Conservation (phyloP, 2,113 vertebrate genomes). For the Indicator maculatus region DNA sequence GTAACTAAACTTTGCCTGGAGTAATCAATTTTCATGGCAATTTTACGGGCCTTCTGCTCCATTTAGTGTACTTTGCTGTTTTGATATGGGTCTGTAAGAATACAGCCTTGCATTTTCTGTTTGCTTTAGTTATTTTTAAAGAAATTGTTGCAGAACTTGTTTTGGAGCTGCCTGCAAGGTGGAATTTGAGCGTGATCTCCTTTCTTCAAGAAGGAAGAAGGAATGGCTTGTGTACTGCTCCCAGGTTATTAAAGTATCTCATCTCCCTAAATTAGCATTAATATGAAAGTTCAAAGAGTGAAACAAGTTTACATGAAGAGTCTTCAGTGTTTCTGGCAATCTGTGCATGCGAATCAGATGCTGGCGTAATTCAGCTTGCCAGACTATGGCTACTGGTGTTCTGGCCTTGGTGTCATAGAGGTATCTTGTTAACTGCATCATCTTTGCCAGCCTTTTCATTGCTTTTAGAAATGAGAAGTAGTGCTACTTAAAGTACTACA, state of each 20-base stretch:
- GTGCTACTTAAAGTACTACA: not conserved
- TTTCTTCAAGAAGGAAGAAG: not conserved
- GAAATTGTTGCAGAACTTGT: not conserved
- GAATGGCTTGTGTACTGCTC: not conserved
- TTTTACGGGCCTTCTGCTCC: slow-evolving; percentile 26
- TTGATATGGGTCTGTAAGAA: not conserved
- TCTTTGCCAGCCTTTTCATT: not conserved
- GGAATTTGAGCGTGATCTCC: not conserved
- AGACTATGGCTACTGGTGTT: not conserved
- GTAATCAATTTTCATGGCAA: slow-evolving; percentile 44
- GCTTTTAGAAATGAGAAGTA: not conserved
- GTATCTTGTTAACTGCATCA: not conserved
- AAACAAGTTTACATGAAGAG: not conserved
- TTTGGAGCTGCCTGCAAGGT: not conserved
- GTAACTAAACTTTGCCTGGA: not conserved
- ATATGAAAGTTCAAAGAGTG: not conserved
- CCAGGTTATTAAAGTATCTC: not conserved
- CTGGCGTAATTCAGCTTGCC: not conserved
- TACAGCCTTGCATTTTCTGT: not conserved
- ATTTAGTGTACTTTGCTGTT: not conserved
- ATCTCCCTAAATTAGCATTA: not conserved
- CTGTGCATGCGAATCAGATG: not conserved
- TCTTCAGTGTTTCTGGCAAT: not conserved
- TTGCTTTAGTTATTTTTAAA: not conserved
- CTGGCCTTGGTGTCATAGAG: not conserved